Evolutionary conservation across 1,140 invertebrate species (phyloP).

Genomic region (Augochlora pura): DNA sequence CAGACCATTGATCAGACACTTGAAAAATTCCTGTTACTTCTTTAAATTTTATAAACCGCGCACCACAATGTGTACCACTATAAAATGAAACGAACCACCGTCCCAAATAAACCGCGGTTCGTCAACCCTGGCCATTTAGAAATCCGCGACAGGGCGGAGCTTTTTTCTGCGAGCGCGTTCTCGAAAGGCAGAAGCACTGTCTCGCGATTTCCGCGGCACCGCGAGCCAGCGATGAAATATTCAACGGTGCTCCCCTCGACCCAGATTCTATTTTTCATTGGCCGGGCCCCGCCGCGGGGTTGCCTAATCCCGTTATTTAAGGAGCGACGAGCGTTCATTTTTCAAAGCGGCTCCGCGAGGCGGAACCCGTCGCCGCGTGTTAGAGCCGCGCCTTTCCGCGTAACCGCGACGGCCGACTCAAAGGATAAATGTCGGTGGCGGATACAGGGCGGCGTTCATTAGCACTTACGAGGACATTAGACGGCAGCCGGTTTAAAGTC

Average conservation of each 20-base stretch:
- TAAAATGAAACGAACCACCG: too few species aligned
- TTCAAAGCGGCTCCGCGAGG: slow-evolving; percentile 21
- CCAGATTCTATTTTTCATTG: slow-evolving; percentile 11
- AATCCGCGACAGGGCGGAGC: too few species aligned
- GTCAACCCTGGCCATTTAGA: too few species aligned
- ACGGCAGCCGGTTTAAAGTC: slow-evolving; percentile 51
- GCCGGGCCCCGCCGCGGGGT: neutral
- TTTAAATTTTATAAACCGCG: too few species aligned
- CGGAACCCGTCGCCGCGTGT: neutral
- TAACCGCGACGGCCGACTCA: slow-evolving; percentile 58
- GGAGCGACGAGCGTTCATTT: slow-evolving; percentile 7
- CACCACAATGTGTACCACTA: too few species aligned
- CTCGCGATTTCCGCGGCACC: too few species aligned
- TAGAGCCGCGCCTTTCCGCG: slow-evolving; percentile 31
- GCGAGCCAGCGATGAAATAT: neutral
- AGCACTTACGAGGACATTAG: slow-evolving; percentile 62
- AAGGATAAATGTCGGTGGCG: slow-evolving; percentile 60
- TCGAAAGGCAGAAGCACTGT: too few species aligned
- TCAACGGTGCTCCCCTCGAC: neutral
- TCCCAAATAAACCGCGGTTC: too few species aligned
- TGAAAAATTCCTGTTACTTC: too few species aligned
- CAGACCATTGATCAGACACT: too few species aligned
- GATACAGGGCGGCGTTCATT: slow-evolving; percentile 61
- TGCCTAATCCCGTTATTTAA: slow-evolving; percentile 4
- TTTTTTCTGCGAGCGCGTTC: too few species aligned